Evolutionary conservation across 2,113 vertebrate species (phyloP).

Genomic region (Oophaga pumilio): DNA sequence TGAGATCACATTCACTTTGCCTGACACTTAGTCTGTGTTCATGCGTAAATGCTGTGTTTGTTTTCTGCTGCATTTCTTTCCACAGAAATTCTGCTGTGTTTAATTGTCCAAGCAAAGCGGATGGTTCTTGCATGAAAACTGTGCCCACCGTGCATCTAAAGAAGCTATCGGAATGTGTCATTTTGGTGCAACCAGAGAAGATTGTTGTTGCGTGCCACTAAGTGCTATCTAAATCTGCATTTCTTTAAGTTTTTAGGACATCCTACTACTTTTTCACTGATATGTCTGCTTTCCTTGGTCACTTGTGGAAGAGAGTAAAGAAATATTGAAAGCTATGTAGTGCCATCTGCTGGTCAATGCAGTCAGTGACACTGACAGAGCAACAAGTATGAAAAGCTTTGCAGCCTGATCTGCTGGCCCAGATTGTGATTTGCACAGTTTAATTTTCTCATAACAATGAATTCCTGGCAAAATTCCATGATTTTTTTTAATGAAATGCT

Average conservation of each 20-base stretch:
- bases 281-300: not conserved
- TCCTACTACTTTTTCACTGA: not conserved
- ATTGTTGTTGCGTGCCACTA: too few relatives aligned
- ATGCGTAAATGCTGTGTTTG: too few relatives aligned
- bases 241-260: not conserved
- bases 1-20: too few relatives aligned
- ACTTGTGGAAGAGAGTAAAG: not conserved
- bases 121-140: too few relatives aligned
- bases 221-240: too few relatives aligned
- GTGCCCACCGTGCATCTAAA: too few relatives aligned
- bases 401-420: not conserved
- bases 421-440: not conserved
- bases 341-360: not conserved
- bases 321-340: not conserved
- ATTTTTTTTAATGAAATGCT: not conserved
- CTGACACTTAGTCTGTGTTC: too few relatives aligned
- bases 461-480: not conserved
- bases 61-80: too few relatives aligned
- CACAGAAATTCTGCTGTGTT: too few relatives aligned
- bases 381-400: not conserved
- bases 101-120: too few relatives aligned
- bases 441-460: not conserved
- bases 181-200: too few relatives aligned
- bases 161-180: too few relatives aligned
- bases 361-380: not conserved